phyloP scores from a whole-genome alignment of 2,888 invertebrate genomes.

The Drosophila pseudotalamancana region DNA sequence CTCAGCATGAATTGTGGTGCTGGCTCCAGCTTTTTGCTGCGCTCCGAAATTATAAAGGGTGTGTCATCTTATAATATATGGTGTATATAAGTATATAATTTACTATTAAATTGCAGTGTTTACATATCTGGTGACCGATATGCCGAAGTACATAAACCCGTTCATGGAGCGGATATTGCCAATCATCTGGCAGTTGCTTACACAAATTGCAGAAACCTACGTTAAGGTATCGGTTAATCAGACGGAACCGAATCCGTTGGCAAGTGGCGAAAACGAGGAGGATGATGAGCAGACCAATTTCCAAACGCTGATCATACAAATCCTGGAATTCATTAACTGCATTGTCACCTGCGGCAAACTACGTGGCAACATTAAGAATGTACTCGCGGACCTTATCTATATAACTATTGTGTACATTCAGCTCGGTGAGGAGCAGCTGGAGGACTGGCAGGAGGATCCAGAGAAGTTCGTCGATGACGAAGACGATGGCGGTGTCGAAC shows the following conservation, averaged over 20 bases:
- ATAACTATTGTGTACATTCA: conserved; percentile 89
- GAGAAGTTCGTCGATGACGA: conserved; percentile 90
- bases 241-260: conserved; percentile 84
- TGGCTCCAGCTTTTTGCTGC: conserved; percentile 87
- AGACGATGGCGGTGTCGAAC: conserved; percentile 87
- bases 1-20: conserved; percentile 86
- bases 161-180: conserved; percentile 87
- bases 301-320: conserved; percentile 87
- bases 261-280: conserved; percentile 86
- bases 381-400: conserved; percentile 87
- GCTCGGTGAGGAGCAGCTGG: conserved; percentile 88
- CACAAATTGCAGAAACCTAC: conserved; percentile 88
- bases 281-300: conserved; percentile 88
- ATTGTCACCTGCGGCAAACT: conserved; percentile 87
- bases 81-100: background rate
- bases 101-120: conserved; percentile 73
- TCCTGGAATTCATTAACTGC: conserved; percentile 88
- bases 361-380: conserved; percentile 86
- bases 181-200: conserved; percentile 89
- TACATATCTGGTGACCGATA: conserved; percentile 87
- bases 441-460: conserved; percentile 87
- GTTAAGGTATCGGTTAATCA: conserved; percentile 87
- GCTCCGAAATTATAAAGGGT: conserved; percentile 88
- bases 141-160: conserved; percentile 87
- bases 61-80: conserved; percentile 5